These are phyloP conservation scores for Morus bassanus DNA, from an alignment of 2,797 vertebrate species.

Conservation along the genomic window DNA sequence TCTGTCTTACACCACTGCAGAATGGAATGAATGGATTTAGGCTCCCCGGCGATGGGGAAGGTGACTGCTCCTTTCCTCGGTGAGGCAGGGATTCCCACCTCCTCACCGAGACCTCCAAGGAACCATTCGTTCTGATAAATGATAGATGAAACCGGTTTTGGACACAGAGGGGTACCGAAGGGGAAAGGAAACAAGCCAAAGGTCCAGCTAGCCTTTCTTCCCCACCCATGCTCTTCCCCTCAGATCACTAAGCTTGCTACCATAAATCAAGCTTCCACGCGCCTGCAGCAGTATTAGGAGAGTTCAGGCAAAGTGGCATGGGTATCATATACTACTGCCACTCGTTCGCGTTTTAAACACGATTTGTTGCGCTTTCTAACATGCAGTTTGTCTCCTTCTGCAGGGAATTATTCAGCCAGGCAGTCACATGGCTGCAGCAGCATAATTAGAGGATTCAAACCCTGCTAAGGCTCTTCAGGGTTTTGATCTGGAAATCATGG, in stretches of 20 bases:
- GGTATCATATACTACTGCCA: background rate
- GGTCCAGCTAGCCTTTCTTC: background rate
- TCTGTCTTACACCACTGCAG: background rate
- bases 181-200: constrained; percentile 16
- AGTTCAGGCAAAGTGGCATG: background rate
- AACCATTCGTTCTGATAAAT: background rate
- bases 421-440: constrained; percentile 56
- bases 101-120: background rate
- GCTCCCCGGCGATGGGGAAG: background rate
- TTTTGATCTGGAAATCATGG: constrained; percentile 10
- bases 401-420: constrained; percentile 69
- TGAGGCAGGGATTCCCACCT: background rate
- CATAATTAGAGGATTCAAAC: constrained; percentile 70
- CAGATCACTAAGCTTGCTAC: background rate
- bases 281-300: background rate
- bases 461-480: background rate
- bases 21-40: background rate
- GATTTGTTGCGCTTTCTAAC: constrained; percentile 68
- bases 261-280: background rate
- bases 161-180: background rate
- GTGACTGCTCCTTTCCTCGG: constrained; percentile 21
- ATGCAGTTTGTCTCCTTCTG: constrained; percentile 70
- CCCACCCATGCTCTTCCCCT: background rate
- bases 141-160: background rate
- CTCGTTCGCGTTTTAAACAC: background rate